Conservation (phyloP, 37 sponge, comb jelly and placozoan species). For the Agelas oroides region DNA sequence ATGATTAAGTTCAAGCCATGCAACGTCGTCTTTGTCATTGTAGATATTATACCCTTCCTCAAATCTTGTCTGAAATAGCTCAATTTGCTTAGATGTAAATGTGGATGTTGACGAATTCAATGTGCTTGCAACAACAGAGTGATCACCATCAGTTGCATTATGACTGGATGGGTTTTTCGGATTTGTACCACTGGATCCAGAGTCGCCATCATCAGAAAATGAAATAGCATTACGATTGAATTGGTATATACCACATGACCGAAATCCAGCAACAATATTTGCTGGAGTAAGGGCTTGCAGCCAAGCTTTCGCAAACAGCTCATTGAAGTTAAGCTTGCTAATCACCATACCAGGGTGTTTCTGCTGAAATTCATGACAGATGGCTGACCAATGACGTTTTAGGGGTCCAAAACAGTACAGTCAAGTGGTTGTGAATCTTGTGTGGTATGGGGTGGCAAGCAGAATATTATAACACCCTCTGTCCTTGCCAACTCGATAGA, state of each 20-base stretch:
- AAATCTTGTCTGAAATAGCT: constrained; percentile 4
- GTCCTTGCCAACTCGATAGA: constrained; percentile 5
- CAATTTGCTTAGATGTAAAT: neutral
- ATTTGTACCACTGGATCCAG: no score
- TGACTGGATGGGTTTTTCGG: no score
- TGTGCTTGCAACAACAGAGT: neutral
- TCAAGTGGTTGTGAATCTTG: constrained; percentile 28
- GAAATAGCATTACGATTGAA: constrained; percentile 13
- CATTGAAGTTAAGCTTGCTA: constrained; percentile 5
- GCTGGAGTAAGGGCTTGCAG: neutral
- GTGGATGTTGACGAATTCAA: neutral
- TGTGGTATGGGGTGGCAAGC: constrained; percentile 26
- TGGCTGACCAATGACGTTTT: constrained; percentile 16
- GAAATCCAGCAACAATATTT: neutral
- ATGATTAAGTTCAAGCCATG: constrained; percentile 13
- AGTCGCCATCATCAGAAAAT: neutral
- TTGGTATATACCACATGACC: neutral
- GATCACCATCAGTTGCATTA: no score
- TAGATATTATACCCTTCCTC: constrained; percentile 11
- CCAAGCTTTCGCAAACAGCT: neutral
- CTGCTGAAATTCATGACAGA: neutral
- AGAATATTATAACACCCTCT: constrained; percentile 4
- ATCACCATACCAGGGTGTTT: neutral
- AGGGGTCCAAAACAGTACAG: constrained; percentile 10
- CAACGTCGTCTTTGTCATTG: constrained; percentile 12